phyloP scores from a whole-genome alignment of 2,113 vertebrate species.

The Accipiter cooperii region DNA sequence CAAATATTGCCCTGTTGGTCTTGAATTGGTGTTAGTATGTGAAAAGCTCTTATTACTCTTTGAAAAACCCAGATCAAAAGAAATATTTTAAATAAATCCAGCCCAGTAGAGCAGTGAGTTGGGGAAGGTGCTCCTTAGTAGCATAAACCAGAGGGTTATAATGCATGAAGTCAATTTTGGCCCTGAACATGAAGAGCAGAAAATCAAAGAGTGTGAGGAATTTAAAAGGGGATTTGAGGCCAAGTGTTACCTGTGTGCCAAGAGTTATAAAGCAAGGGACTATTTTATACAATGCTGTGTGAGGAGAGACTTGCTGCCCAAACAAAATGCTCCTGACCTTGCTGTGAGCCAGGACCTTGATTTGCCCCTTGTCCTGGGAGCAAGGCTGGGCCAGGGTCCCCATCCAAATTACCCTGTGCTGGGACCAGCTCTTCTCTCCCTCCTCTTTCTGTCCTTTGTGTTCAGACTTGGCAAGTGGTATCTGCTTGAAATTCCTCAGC shows the following conservation, averaged over 20 bases:
- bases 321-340: background rate
- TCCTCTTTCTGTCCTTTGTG: background rate
- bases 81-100: background rate
- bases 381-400: background rate
- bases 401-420: too few species aligned
- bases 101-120: background rate
- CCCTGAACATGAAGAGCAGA: background rate
- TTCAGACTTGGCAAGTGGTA: background rate
- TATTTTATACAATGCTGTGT: background rate
- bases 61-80: background rate
- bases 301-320: background rate
- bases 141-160: background rate
- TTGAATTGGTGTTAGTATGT: background rate
- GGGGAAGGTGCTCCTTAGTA: background rate
- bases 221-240: constrained; percentile 10
- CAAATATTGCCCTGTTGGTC: background rate
- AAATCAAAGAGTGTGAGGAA: constrained; percentile 7
- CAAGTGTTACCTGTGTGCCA: background rate
- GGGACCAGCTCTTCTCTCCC: background rate
- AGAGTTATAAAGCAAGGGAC: background rate
- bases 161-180: background rate
- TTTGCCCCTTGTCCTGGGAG: background rate
- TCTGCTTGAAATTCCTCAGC: background rate
- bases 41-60: background rate
- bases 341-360: background rate